Evolutionary conservation across 2,888 invertebrate species (phyloP), one percentile per base, ranked within the genome.

Genomic region (Pegoplata infirma): DNA sequence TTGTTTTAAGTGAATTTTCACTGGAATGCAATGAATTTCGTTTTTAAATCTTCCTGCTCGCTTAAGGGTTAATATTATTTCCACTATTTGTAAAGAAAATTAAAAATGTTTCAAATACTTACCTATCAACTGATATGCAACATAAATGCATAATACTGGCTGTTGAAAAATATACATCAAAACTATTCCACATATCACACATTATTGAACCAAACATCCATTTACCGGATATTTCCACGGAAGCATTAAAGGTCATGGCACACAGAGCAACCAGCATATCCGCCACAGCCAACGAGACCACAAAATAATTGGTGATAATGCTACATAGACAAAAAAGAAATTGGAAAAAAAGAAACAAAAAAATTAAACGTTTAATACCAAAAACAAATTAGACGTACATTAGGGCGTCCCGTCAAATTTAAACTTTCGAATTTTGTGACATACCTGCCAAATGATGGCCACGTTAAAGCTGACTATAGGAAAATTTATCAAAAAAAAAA

Each of bases 181-280:
- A 92, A 36, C 97, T 95, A 89, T 97, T 98, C 94, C 96, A 98
- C 64, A 98, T 94, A 91, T 98, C 96, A 91, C 98, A 98, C 94
- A 97, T 95, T 85, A 95, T 91, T 85, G 94, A 92, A 5, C 97
- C 96, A 87, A 98, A 97, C 83, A 96, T 91, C 98, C 98, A 98
- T 84, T 91, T 91, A 53, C 96, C 95, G 44, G 95, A 94, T 61
- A 95, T 90, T 89, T 95, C 95, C n/a, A 96, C 94, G 85, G 95
- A 95, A 32, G 96, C 96, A 90, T 97, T 97, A 89, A 97, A 97
- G 76, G 96, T 96, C 97, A 97, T 97, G 82, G 96, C 97, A 86
- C 96, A 95, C 72, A 96, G 90, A 0, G 97, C 97, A 55, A 98
- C 97, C 80, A 98, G 91, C 91, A 98, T 94, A 86, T 98, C 98